Percentiles rank a stretch among this genome's conserved stretches.
Evolutionary conservation across 2,888 invertebrate species (phyloP).

Genomic region (Eupeodes latifasciatus): DNA sequence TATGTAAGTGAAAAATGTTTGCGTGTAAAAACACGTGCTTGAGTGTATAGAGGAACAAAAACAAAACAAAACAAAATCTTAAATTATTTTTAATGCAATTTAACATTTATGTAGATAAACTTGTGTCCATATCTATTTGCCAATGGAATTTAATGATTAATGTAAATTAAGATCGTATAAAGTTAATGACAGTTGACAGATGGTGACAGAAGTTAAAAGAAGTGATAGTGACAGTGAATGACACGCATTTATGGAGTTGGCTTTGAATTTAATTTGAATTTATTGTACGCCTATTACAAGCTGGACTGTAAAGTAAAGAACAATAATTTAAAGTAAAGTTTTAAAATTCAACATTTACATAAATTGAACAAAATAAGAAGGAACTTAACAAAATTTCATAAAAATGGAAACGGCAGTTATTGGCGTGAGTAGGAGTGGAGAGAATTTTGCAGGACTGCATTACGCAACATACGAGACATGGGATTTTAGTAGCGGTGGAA

Average conservation of each 20-base stretch:
- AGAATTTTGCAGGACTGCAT: no score
- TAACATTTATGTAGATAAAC: slow-evolving; percentile 2
- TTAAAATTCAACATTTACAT: no score
- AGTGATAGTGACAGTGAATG: slow-evolving; percentile 32
- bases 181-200: slow-evolving; percentile 15
- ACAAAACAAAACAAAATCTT: slow-evolving; percentile 13
- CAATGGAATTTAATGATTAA: not conserved
- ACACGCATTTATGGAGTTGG: not conserved
- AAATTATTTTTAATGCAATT: not conserved
- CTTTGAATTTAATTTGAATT: no score
- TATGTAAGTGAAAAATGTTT: not conserved
- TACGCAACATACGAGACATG: no score
- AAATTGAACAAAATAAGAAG: no score
- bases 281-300: no score
- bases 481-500: no score
- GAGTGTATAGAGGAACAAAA: not conserved
- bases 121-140: not conserved
- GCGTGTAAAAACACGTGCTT: slow-evolving; percentile 13
- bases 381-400: no score
- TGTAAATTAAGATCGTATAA: slow-evolving; percentile 20
- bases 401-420: no score
- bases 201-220: not conserved
- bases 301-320: no score
- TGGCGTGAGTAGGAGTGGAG: no score
- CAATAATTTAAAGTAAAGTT: no score